Percentiles rank a stretch among this genome's conserved stretches.
These are phyloP conservation scores for Calosoma granatense DNA, from an alignment of 1,140 invertebrate genomes.

Conservation along the genomic window DNA sequence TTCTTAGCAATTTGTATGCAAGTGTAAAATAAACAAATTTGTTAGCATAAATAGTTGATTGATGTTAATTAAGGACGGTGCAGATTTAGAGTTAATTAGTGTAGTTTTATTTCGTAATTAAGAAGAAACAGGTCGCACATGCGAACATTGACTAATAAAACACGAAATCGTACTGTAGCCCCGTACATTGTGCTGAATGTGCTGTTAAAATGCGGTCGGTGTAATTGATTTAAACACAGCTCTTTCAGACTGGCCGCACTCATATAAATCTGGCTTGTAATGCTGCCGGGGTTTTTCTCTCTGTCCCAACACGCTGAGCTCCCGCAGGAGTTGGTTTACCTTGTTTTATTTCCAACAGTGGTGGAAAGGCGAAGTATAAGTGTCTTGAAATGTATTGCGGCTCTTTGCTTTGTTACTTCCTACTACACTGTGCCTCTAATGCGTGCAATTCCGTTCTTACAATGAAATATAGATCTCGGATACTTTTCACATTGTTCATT, in stretches of 20 bases:
- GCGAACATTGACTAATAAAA: too few relatives aligned
- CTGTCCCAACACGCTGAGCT: background rate
- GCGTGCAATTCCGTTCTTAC: background rate
- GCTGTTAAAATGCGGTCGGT: background rate
- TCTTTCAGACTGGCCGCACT: background rate
- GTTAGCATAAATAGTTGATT: too few relatives aligned
- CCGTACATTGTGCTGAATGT: too few relatives aligned
- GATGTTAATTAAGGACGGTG: too few relatives aligned
- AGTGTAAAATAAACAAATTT: too few relatives aligned
- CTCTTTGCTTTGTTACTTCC: background rate
- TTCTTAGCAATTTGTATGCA: too few relatives aligned
- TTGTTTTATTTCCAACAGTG: background rate
- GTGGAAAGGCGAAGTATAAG: background rate
- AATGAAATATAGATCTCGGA: background rate
- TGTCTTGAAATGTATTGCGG: background rate
- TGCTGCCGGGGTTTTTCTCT: background rate
- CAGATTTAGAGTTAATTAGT: too few relatives aligned
- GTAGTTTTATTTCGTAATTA: too few relatives aligned
- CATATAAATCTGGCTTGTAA: background rate
- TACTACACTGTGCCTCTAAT: background rate
- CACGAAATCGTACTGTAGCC: too few relatives aligned
- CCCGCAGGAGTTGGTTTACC: background rate
- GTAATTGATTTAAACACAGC: conserved; percentile 5
- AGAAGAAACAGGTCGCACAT: too few relatives aligned
- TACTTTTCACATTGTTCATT: background rate